These are phyloP conservation scores for Rhaphigaster nebulosa DNA, from an alignment of 2,888 invertebrate species.

Conservation along the genomic window DNA sequence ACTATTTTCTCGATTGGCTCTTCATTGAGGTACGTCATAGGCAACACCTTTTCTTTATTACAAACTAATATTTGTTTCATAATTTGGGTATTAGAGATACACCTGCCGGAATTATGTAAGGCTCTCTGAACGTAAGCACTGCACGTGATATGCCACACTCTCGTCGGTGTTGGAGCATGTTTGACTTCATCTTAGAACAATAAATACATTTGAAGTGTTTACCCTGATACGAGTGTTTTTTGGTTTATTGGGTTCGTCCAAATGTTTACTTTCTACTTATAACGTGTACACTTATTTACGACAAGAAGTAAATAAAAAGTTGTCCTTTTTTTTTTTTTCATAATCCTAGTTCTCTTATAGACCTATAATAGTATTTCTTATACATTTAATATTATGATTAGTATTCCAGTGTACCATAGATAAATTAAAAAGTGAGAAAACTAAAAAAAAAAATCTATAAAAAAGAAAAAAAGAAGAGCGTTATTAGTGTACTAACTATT, in stretches of 20 bases:
- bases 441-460: no score
- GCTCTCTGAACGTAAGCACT: not conserved
- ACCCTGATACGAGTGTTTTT: not conserved
- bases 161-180: not conserved
- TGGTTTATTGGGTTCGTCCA: not conserved
- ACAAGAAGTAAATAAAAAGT: not conserved
- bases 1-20: not conserved
- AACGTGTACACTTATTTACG: not conserved
- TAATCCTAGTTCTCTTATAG: not conserved
- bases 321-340: not conserved
- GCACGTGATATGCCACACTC: not conserved
- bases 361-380: not conserved
- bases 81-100: not conserved
- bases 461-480: no score
- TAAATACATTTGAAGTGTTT: constrained; percentile 30
- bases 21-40: not conserved
- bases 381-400: no score
- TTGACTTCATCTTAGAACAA: not conserved
- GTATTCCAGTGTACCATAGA: no score
- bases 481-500: no score
- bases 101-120: not conserved
- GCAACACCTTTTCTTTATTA: not conserved
- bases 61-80: not conserved
- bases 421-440: no score
- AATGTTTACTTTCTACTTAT: not conserved